Evolutionary conservation across 2,113 vertebrate genomes (phyloP), one percentile per base, ranked within the genome.

Genomic region (Urocynchramus pylzowi): DNA sequence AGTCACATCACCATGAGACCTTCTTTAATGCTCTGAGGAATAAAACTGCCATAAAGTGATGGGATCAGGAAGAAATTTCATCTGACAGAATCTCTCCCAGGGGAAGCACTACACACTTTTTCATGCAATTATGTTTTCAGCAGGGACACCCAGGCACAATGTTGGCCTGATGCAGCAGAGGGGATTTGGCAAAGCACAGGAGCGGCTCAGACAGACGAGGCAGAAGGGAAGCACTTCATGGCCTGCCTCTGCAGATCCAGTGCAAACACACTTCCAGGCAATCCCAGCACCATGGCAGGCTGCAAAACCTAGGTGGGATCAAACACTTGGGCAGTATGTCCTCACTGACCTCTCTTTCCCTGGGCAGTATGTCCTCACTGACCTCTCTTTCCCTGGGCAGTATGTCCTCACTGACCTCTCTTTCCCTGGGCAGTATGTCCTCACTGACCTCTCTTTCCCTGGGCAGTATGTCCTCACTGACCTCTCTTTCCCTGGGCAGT

Each of bases 381-480:
- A 39, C 16, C 6, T 82, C 41, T n/a, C n/a, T n/a, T n/a, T n/a
- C n/a, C n/a, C n/a, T 1, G 0, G 24, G 50, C 21, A 67, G 27
- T 21, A 19, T 4, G 0, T 41, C 52, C 16, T 78, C 73, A 42
- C 3, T 53, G 53, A 39, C 16, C 6, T 82, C 41, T n/a, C n/a
- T n/a, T n/a, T n/a, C n/a, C n/a, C n/a, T 1, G 0, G 24, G 50
- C 21, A 67, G 27, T 21, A 19, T 4, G 0, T 41, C 52, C 16
- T 78, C 73, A 42, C 3, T 53, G 53, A 39, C 16, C 6, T 82
- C 41, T n/a, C n/a, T n/a, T n/a, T n/a, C n/a, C n/a, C n/a, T 1
- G 0, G 24, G 50, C 21, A 67, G 27, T 21, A 19, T 4, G 0
- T 41, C 52, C 16, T 78, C 73, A 42, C 3, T 53, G 53, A 39